Conservation (phyloP, 2,888 invertebrate genomes). For the Meganola albula region DNA sequence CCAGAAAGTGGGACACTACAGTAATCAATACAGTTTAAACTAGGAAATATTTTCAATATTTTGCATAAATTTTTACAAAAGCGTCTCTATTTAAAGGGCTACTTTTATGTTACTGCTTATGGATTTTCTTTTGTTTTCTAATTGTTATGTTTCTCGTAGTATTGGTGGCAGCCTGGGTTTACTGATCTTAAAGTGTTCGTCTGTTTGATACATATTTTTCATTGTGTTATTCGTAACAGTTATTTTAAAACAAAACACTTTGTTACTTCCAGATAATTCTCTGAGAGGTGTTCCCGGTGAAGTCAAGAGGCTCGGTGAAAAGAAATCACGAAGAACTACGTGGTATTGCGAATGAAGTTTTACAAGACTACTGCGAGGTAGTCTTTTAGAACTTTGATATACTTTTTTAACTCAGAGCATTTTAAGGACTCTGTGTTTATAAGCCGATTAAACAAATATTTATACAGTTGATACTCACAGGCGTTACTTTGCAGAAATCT, state of each 20-base stretch:
- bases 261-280: slow-evolving; percentile 65
- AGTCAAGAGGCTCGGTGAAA: slow-evolving; percentile 56
- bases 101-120: no score
- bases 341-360: slow-evolving; percentile 70
- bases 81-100: no score
- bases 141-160: slow-evolving; percentile 8
- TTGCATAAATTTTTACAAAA: no score
- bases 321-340: slow-evolving; percentile 61
- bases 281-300: slow-evolving; percentile 72
- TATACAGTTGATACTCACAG: no score
- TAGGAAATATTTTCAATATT: no score
- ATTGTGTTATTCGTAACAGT: background rate
- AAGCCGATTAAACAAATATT: no score
- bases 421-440: no score
- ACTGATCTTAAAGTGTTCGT: slow-evolving; percentile 8
- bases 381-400: slow-evolving; percentile 10
- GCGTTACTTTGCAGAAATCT: no score
- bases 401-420: background rate
- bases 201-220: background rate
- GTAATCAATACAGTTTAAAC: no score
- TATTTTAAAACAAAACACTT: slow-evolving; percentile 9
- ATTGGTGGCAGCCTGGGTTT: slow-evolving; percentile 15
- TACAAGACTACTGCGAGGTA: slow-evolving; percentile 2
- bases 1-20: no score
- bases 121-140: no score